These are phyloP conservation scores for Barypeithes pellucidus DNA, from an alignment of 2,888 invertebrate genomes.

Conservation along the genomic window DNA sequence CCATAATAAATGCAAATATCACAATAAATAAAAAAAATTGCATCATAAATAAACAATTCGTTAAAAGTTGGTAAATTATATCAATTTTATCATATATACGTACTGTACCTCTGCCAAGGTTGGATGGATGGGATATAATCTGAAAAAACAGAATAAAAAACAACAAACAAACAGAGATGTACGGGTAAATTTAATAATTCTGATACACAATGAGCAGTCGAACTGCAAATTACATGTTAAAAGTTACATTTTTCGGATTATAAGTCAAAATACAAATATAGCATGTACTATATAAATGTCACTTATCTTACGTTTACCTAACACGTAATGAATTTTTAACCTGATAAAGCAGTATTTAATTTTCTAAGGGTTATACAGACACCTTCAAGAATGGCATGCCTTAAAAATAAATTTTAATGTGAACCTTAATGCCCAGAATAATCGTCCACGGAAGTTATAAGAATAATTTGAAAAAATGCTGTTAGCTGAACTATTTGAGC, in stretches of 20 bases:
- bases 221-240: slow-evolving; percentile 60
- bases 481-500: slow-evolving; percentile 7
- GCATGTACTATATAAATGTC: slow-evolving; percentile 29
- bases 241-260: slow-evolving; percentile 44
- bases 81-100: slow-evolving; percentile 22
- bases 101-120: slow-evolving; percentile 35
- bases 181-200: slow-evolving; percentile 62
- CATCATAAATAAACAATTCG: neutral
- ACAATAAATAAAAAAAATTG: neutral
- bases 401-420: slow-evolving; percentile 28
- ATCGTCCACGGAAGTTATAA: slow-evolving; percentile 2
- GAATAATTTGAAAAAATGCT: slow-evolving; percentile 1
- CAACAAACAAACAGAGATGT: slow-evolving; percentile 62
- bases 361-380: slow-evolving; percentile 44
- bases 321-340: slow-evolving; percentile 29
- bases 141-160: slow-evolving; percentile 60
- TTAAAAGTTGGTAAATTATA: neutral
- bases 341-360: slow-evolving; percentile 50
- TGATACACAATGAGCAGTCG: slow-evolving; percentile 61
- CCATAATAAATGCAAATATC: slow-evolving; percentile 14
- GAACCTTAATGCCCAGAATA: slow-evolving; percentile 31
- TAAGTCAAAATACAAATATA: slow-evolving; percentile 48
- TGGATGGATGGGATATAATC: slow-evolving; percentile 41
- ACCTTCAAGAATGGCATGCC: slow-evolving; percentile 28
- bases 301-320: slow-evolving; percentile 36